A percentile compares a stretch with the other conserved stretches of the same genome.
Evolutionary conservation across 2,888 invertebrate genomes (phyloP).

Genomic region (Entomobrya proxima): DNA sequence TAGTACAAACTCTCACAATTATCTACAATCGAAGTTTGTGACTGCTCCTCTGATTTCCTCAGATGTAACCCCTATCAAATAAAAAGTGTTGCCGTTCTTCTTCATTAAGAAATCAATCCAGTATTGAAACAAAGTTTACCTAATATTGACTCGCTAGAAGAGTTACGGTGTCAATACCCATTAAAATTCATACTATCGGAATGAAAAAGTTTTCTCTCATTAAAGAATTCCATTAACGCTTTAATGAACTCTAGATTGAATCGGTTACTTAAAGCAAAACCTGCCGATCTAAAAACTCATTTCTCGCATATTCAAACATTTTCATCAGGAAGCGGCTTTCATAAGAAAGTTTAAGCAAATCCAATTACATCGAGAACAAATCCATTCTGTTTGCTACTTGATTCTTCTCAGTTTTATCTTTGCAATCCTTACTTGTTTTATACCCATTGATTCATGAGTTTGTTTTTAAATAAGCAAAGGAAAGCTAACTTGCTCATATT

Average conservation of each 20-base stretch:
- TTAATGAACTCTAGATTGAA: neutral
- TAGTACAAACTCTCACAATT: neutral
- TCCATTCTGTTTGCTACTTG: neutral
- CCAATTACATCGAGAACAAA: conserved; percentile 40
- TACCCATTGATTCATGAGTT: neutral
- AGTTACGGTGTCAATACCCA: neutral
- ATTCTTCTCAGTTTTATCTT: neutral
- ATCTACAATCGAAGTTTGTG: neutral
- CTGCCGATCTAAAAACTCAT: neutral
- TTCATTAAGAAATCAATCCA: neutral
- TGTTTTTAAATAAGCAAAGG: conserved; percentile 15
- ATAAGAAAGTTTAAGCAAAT: neutral
- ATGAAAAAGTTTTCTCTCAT: conserved; percentile 22
- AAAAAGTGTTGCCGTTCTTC: neutral
- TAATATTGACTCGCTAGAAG: neutral
- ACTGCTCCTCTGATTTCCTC: neutral
- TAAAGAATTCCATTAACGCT: conserved; percentile 24
- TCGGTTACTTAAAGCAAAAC: neutral
- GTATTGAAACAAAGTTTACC: neutral
- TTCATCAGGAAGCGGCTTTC: neutral
- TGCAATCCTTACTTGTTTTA: neutral
- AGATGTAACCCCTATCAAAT: neutral
- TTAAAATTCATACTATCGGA: neutral
- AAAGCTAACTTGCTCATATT: no score
- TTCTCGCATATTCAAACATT: neutral